A percentile compares a stretch with the other conserved stretches of the same genome.
Evolutionary conservation across 2,888 invertebrate genomes (phyloP).

Genomic region (Heliconius hortense): DNA sequence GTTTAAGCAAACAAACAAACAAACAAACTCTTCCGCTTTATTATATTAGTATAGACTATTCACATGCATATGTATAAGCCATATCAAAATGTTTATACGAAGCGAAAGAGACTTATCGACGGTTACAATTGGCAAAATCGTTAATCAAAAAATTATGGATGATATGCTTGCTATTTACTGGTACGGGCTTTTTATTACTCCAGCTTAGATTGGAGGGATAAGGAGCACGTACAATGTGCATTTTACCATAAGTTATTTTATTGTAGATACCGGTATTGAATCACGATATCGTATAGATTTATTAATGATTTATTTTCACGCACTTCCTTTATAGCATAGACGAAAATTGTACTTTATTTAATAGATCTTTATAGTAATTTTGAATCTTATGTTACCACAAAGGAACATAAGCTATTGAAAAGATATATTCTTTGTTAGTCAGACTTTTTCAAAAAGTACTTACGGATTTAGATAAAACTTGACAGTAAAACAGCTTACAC

Average conservation of each 20-base stretch:
- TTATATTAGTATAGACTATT: too few relatives aligned
- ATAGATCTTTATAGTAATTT: not conserved
- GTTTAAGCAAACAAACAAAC: too few relatives aligned
- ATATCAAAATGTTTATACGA: conserved; percentile 46
- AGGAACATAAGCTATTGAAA: too few relatives aligned
- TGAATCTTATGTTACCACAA: not conserved
- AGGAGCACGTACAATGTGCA: conserved; percentile 49
- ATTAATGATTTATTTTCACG: conserved; percentile 1
- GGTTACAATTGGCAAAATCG: conserved; percentile 64
- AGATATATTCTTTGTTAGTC: too few relatives aligned
- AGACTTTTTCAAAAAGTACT: too few relatives aligned
- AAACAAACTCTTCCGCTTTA: too few relatives aligned
- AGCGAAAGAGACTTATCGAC: conserved; percentile 67
- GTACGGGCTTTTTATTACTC: conserved; percentile 46
- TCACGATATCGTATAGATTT: conserved; percentile 9
- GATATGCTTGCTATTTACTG: conserved; percentile 51
- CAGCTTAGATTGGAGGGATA: conserved; percentile 42
- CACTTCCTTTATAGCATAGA: not conserved
- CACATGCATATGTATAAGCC: not conserved
- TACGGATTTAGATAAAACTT: too few relatives aligned
- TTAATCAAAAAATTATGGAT: conserved; percentile 64
- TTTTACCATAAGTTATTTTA: conserved; percentile 15
- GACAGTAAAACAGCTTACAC: too few relatives aligned
- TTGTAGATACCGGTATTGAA: conserved; percentile 3
- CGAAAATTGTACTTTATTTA: not conserved